A percentile compares a stretch with the other conserved stretches of the same genome.
Evolutionary conservation across 2,888 invertebrate species (phyloP).

Genomic region (Brenthis hecate): DNA sequence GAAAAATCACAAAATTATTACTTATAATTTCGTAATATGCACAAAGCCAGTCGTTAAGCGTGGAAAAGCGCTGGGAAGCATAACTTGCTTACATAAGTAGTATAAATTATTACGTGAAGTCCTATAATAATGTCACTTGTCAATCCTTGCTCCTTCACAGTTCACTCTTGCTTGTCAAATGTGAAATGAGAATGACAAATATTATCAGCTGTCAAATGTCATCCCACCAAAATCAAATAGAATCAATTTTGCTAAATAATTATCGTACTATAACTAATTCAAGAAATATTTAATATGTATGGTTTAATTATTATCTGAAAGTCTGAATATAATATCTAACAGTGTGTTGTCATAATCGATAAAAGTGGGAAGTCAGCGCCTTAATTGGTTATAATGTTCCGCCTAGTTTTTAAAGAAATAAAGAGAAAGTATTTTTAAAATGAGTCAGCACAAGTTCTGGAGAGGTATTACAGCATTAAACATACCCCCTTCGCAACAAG

Average conservation of each 20-base stretch:
- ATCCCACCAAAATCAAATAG: constrained; percentile 6
- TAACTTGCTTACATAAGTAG: too few species aligned
- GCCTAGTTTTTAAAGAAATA: constrained; percentile 38
- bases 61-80: too few species aligned
- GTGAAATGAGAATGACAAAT: constrained; percentile 9
- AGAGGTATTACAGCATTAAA: constrained; percentile 67
- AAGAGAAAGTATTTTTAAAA: constrained; percentile 59
- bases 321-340: too few species aligned
- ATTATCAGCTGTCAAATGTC: constrained; percentile 32
- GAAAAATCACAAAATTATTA: too few species aligned
- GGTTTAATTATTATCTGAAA: too few species aligned
- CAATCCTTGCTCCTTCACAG: too few species aligned
- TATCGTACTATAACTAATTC: constrained; percentile 5
- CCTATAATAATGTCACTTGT: too few species aligned
- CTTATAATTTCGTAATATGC: too few species aligned
- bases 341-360: not conserved
- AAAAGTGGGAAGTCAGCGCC: constrained; percentile 20
- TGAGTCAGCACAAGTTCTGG: constrained; percentile 79
- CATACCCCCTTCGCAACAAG: constrained; percentile 60
- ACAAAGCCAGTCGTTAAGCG: too few species aligned
- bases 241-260: not conserved
- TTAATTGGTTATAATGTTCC: constrained; percentile 38
- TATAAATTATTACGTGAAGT: too few species aligned
- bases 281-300: too few species aligned
- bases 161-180: not conserved